A percentile compares a stretch with the other conserved stretches of the same genome.
These are phyloP conservation scores for Sinonovacula constricta DNA, from an alignment of 1,140 invertebrate genomes.

Conservation along the genomic window DNA sequence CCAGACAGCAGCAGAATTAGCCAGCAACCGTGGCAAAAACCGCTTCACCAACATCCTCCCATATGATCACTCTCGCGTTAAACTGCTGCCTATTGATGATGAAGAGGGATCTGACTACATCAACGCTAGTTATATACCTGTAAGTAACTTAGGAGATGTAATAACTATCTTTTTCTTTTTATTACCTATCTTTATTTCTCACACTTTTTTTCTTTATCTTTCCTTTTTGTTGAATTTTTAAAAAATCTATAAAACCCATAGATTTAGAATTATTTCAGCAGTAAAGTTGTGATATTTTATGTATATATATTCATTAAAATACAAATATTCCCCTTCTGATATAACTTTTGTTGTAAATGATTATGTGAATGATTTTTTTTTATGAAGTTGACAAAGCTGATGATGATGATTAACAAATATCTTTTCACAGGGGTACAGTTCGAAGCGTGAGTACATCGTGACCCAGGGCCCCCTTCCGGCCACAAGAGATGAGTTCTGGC, in stretches of 20 bases:
- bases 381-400: too few relatives aligned
- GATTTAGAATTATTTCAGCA: too few relatives aligned
- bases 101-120: conserved; percentile 88
- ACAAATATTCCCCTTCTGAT: too few relatives aligned
- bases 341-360: too few relatives aligned
- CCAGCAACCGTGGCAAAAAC: conserved; percentile 98
- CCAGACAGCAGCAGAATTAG: conserved; percentile 92
- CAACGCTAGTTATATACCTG: conserved; percentile 89
- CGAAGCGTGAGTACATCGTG: conserved; percentile 84
- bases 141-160: conserved; percentile 51
- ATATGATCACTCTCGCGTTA: conserved; percentile 82
- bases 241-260: too few relatives aligned
- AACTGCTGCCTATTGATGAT: conserved; percentile 73
- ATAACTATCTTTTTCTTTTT: background rate
- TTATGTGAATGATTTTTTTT: too few relatives aligned
- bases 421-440: conserved; percentile 68
- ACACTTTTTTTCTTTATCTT: too few relatives aligned
- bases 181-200: too few relatives aligned
- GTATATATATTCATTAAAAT: too few relatives aligned
- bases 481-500: conserved; percentile 89
- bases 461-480: conserved; percentile 86
- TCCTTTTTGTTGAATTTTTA: too few relatives aligned
- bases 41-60: conserved; percentile 99
- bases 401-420: too few relatives aligned
- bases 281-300: too few relatives aligned